Evolutionary conservation across 2,797 vertebrate genomes (phyloP).

Genomic region (Lagorchestes hirsutus): DNA sequence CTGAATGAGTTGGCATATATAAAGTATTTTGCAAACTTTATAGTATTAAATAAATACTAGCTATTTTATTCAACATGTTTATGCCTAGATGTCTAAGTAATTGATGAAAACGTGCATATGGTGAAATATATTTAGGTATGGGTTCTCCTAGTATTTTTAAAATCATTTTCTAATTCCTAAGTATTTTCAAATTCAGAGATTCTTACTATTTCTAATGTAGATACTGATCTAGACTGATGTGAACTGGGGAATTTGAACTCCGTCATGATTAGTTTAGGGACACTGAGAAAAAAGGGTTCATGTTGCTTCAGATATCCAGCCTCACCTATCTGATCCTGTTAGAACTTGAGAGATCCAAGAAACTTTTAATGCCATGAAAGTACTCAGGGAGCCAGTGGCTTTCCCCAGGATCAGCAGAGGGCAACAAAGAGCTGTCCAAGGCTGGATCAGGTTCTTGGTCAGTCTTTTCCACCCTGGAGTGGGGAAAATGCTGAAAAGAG

Average conservation of each 20-base stretch:
- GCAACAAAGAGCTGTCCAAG: neutral
- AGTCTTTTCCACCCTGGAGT: neutral
- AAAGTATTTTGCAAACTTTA: neutral
- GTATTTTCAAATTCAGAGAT: neutral
- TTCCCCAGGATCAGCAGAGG: neutral
- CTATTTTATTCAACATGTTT: neutral
- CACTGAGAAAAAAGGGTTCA: neutral
- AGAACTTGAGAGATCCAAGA: neutral
- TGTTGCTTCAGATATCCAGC: neutral
- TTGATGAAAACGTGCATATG: neutral
- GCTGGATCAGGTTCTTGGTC: neutral
- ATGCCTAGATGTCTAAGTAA: neutral
- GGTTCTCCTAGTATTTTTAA: neutral
- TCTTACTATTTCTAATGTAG: neutral
- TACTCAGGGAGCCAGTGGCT: neutral
- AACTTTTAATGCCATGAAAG: neutral
- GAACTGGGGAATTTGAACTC: neutral
- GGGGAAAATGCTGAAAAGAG: neutral
- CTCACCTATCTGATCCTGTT: neutral
- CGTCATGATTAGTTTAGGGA: neutral
- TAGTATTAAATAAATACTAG: neutral
- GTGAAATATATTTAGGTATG: neutral
- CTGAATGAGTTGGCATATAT: neutral
- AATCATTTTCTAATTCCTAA: neutral
- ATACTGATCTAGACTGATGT: neutral